Evolutionary conservation across 37 sponge, comb jelly and placozoan genomes (phyloP).

Genomic region (Bolinopsis microptera): DNA sequence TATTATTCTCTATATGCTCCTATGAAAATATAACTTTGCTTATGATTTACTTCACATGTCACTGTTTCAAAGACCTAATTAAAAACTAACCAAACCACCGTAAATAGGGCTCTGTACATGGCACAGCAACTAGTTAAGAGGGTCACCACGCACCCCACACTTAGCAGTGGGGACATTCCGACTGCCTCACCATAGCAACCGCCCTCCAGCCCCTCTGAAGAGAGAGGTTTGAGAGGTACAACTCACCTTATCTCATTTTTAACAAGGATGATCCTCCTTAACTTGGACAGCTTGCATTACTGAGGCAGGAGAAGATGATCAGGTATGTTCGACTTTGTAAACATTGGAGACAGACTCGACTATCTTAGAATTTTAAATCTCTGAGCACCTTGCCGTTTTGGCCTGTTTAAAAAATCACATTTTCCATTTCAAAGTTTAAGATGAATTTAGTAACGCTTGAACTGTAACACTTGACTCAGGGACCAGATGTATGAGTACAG

Average conservation of each 20-base stretch:
- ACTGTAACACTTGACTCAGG: slow-evolving; percentile 67
- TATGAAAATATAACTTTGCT: too few relatives aligned
- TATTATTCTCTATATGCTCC: too few relatives aligned
- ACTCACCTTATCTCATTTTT: slow-evolving; percentile 69
- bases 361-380: too few relatives aligned
- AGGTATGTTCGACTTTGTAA: too few relatives aligned
- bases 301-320: slow-evolving; percentile 92
- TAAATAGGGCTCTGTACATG: too few relatives aligned
- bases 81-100: too few relatives aligned
- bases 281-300: slow-evolving; percentile 82
- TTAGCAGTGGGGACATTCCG: background rate
- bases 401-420: background rate
- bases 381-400: background rate
- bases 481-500: slow-evolving; percentile 95
- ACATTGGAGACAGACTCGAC: too few relatives aligned
- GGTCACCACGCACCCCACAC: background rate
- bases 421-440: background rate
- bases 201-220: background rate
- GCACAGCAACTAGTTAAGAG: background rate
- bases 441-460: background rate
- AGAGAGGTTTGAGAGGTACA: slow-evolving; percentile 15
- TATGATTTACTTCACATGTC: too few relatives aligned
- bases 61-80: too few relatives aligned
- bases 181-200: background rate
- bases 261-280: slow-evolving; percentile 86